phyloP scores from a whole-genome alignment of 2,888 invertebrate species.

The Diogma glabrata region DNA sequence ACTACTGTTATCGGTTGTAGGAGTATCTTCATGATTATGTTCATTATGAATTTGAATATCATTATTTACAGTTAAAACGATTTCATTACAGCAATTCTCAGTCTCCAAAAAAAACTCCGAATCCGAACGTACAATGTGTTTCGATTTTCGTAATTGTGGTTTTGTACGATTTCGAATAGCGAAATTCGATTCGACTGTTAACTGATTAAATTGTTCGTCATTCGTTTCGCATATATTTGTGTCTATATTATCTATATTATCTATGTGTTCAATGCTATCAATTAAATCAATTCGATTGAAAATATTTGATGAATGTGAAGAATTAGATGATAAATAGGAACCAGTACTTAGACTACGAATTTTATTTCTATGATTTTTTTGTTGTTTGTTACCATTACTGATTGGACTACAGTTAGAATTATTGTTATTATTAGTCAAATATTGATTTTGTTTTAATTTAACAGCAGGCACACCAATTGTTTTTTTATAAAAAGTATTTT shows the following conservation, averaged over 20 bases:
- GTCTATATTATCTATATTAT: not conserved
- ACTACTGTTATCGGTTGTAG: constrained; percentile 15
- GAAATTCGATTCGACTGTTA: constrained; percentile 10
- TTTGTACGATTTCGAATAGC: constrained; percentile 14
- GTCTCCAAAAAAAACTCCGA: constrained; percentile 20
- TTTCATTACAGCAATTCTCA: constrained; percentile 12
- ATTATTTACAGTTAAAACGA: constrained; percentile 13
- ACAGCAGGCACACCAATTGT: constrained; percentile 5
- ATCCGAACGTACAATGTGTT: constrained; percentile 20
- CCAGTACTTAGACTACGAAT: constrained; percentile 18
- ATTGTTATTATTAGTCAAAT: constrained; percentile 19
- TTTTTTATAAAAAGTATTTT: constrained; percentile 2
- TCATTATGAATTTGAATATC: constrained; percentile 18
- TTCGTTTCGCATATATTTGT: not conserved
- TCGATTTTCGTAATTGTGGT: constrained; percentile 18
- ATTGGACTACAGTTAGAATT: too few species aligned
- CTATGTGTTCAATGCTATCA: too few species aligned
- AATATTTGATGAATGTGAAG: constrained; percentile 2
- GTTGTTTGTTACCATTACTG: not conserved
- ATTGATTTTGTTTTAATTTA: constrained; percentile 16
- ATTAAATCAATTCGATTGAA: constrained; percentile 6
- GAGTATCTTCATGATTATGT: constrained; percentile 6
- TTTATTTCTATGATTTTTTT: constrained; percentile 11
- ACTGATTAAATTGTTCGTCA: not conserved
- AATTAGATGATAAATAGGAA: constrained; percentile 13